phyloP scores from a whole-genome alignment of 2,797 vertebrate genomes.

The Carduelis carduelis region DNA sequence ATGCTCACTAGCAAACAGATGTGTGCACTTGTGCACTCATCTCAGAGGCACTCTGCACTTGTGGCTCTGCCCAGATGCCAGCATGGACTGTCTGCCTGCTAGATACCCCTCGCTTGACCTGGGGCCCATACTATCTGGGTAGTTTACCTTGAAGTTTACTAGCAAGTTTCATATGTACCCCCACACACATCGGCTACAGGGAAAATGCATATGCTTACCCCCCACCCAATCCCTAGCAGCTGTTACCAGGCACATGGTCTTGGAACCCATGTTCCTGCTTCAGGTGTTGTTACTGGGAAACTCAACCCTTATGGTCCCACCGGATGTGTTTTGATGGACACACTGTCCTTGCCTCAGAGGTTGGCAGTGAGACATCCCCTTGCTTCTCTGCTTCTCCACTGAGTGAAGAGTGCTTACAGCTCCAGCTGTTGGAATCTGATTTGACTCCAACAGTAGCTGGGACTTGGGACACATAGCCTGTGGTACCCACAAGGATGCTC shows the following conservation, averaged over 20 bases:
- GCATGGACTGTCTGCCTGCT: background rate
- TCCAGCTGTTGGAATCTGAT: background rate
- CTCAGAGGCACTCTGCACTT: background rate
- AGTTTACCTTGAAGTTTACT: background rate
- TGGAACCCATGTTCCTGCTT: background rate
- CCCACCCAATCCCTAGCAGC: background rate
- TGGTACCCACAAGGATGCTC: background rate
- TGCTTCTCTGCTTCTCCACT: background rate
- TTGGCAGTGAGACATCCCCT: background rate
- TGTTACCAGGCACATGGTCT: background rate
- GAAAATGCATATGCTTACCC: background rate
- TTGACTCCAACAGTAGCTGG: background rate
- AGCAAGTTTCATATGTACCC: background rate
- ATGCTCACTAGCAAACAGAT: background rate
- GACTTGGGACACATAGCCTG: background rate
- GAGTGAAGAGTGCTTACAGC: background rate
- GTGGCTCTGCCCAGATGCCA: background rate
- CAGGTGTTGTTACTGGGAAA: background rate
- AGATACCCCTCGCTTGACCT: background rate
- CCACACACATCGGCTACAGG: fast-evolving
- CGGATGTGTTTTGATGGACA: background rate
- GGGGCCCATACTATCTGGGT: fast-evolving
- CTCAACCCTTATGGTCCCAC: background rate
- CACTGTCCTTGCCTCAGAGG: background rate
- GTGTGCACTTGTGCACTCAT: fast-evolving